Conservation (phyloP, 2,888 invertebrate species). For the Caenorhabditis doughertyi region DNA sequence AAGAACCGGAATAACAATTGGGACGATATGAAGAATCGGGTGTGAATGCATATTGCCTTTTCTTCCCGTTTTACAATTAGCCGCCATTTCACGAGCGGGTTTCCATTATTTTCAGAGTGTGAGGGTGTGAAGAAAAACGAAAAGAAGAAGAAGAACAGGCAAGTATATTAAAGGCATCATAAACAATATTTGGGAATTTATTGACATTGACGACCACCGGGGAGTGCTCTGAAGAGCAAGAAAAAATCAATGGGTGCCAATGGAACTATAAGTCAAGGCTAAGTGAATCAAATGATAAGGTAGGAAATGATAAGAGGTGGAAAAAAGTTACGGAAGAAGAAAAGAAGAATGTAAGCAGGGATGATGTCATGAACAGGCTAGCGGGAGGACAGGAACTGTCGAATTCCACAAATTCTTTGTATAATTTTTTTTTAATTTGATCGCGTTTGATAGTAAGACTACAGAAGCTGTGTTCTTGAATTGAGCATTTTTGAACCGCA, state of each 20-base stretch:
- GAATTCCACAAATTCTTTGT: conserved; percentile 21
- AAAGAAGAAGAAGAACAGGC: background rate
- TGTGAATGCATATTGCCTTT: conserved; percentile 10
- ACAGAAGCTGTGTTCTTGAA: too few species aligned
- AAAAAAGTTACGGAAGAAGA: conserved; percentile 27
- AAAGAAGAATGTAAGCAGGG: background rate
- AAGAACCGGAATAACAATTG: conserved; percentile 14
- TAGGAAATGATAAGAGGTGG: background rate
- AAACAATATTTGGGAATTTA: conserved; percentile 34
- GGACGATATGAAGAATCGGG: conserved; percentile 22
- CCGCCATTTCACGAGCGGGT: conserved; percentile 55
- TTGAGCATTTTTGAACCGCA: too few species aligned
- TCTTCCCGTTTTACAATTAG: conserved; percentile 42
- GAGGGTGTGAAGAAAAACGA: conserved; percentile 21
- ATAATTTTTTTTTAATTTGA: background rate
- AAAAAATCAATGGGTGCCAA: conserved; percentile 3
- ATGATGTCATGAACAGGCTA: conserved; percentile 24
- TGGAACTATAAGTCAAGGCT: background rate
- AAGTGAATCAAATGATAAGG: conserved; percentile 21
- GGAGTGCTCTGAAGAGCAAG: background rate
- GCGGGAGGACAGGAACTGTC: background rate
- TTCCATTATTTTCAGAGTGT: conserved; percentile 56
- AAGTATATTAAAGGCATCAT: conserved; percentile 22
- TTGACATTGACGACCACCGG: conserved; percentile 10
- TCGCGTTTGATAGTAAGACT: too few species aligned